Evolutionary conservation across 2,888 invertebrate genomes (phyloP).

Genomic region (Margaritifera margaritifera): DNA sequence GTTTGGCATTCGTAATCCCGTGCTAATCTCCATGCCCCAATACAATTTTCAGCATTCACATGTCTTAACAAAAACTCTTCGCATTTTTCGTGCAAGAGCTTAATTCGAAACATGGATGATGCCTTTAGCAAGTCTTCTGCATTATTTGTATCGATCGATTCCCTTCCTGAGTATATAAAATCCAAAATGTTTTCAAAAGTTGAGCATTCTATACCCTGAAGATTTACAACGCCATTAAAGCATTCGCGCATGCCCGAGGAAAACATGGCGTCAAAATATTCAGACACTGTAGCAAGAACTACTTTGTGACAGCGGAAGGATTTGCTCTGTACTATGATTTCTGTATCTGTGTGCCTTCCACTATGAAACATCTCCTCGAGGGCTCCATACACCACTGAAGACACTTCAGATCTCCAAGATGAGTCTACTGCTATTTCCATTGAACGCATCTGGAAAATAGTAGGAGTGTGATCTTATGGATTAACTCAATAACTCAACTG

Average conservation of each 20-base stretch:
- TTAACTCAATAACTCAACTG: too few species aligned
- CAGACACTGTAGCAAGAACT: conserved; percentile 56
- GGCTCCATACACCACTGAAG: conserved; percentile 35
- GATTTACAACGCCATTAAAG: conserved; percentile 42
- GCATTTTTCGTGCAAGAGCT: conserved; percentile 85
- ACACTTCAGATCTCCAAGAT: conserved; percentile 41
- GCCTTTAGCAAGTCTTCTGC: conserved; percentile 82
- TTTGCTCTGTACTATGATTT: conserved; percentile 45
- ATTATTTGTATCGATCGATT: conserved; percentile 84
- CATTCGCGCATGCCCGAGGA: conserved; percentile 55
- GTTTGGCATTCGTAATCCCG: conserved; percentile 82
- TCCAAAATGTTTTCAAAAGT: conserved; percentile 85
- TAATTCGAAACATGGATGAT: conserved; percentile 89
- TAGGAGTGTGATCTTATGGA: too few species aligned
- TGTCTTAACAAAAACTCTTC: conserved; percentile 82
- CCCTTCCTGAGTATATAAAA: conserved; percentile 87
- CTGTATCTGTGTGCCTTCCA: conserved; percentile 52
- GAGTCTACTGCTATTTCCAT: background rate
- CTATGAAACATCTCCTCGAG: conserved; percentile 47
- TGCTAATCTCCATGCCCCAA: conserved; percentile 89
- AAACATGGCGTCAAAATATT: conserved; percentile 61
- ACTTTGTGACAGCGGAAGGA: conserved; percentile 56
- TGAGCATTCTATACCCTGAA: conserved; percentile 77
- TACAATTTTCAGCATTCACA: conserved; percentile 85
- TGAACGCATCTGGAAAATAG: too few species aligned